Base-by-base conservation (phyloP, 2,113 vertebrate species). In the Poecilia latipinna region DNA sequence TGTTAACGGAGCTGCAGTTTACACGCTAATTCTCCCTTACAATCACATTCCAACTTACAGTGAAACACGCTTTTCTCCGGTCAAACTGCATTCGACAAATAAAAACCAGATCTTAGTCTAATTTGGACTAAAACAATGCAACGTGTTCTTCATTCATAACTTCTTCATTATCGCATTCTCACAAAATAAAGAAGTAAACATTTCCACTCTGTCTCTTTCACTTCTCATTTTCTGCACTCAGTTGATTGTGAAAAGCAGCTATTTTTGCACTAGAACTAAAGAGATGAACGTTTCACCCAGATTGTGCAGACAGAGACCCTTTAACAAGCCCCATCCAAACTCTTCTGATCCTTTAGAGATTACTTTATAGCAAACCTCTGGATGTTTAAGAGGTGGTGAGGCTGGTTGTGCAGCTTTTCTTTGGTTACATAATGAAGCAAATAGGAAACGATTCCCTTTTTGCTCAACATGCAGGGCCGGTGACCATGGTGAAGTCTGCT, bases 401-500 rank as follows among this genome's bases (percentile, higher is more conserved):
- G 19, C 3, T 61, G 78, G 75, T 84, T n/a, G 10, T 65, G 74
- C 70, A 70, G 51, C 87, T 72, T 73, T 74, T 70, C 39, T 82
- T 69, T 62, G 29, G 86, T 93, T 90, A 85, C 81, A 86, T 89
- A 91, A 91, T 81, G 73, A 76, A 67, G 65, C 77, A 86, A 78
- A 89, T 72, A 73, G 86, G 87, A 92, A 91, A 88, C 71, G 57
- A 72, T 81, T 81, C 74, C 79, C 61, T 87, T 84, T 73, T 8
- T 80, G 75, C 68, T 66, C 39, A 78, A 71, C 48, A 35, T 82
- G 66, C 77, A 77, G 51, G 65, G 67, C 73, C 33, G 82, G 89
- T 91, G 89, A 86, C 86, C 88, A 89, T 87, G 85, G 90, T 87
- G 85, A 92, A 70, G 82, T 83, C 71, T 78, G 69, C 79, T 88